Base-by-base conservation (phyloP, 2,888 invertebrate species). In the Scaeva pyrastri region DNA sequence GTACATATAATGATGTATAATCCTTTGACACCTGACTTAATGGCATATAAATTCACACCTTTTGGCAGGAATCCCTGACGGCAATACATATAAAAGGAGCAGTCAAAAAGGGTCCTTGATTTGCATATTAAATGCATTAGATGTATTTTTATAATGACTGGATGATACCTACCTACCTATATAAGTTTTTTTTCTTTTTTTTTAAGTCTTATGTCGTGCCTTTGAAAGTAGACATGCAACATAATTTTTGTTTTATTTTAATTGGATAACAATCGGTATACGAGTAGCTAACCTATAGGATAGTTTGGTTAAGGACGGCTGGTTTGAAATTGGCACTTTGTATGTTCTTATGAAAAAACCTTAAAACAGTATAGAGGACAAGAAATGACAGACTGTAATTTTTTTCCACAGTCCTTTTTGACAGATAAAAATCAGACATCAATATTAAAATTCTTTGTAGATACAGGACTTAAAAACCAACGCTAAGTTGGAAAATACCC, bases 21-120 rank as follows among this genome's bases (percentile, higher is more conserved):
- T 81, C 85, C 73, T 77, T 73, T 73, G 85, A 85, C 80, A 85
- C 85, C 85, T 85, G 85, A 85, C 85, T 81, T 81, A 85, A 81
- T 85, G 81, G 73, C 72, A 68, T 81, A 56, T 80, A 81, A 73
- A 81, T 81, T 85, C 81, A 81, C 85, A 85, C 85, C 81, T 85
- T 84, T 85, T 41, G 43, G 31, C 50, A 19, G 50, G 19, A n/a
- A 6, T 21, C 26, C 2, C 11, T 14, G 19, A 41, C 50, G 50
- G 56, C 41, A 55, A 7, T 1, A n/a, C n/a, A 36, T 31, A 31
- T 31, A 36, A 52, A 52, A 36, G 31, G 62, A 73, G 52, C 68
- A 55, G 79, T n/a, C n/a, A 66, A 78, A 72, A 60, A 55, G 76
- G 36, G 73, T 21, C 23, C 68, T 77, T n/a, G 8, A 85, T 85